Conservation (phyloP, 1,140 invertebrate species). For the Colletes gigas region DNA sequence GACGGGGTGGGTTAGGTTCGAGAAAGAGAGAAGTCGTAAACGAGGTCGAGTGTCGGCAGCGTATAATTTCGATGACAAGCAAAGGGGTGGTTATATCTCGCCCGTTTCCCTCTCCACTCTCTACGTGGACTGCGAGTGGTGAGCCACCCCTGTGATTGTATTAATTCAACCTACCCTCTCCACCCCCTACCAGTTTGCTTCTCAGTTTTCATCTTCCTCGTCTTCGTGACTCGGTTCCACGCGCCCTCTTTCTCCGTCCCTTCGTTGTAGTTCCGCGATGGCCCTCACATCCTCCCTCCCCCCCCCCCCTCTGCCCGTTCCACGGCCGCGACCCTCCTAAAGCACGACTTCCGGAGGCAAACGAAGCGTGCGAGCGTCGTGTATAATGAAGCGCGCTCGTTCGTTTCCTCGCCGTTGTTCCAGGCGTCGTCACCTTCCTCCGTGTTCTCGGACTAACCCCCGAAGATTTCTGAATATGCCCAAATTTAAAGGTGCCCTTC, state of each 20-base stretch:
- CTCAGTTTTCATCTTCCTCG: constrained; percentile 41
- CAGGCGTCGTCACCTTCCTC: constrained; percentile 36
- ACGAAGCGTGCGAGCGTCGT: constrained; percentile 80
- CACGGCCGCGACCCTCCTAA: constrained; percentile 63
- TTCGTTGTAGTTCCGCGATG: constrained; percentile 26
- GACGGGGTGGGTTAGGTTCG: constrained; percentile 3
- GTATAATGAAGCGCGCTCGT: constrained; percentile 81
- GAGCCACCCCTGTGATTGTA: constrained; percentile 68
- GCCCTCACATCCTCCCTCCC: constrained; percentile 18
- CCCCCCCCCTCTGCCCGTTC: not conserved
- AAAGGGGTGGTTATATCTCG: constrained; percentile 59
- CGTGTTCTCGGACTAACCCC: constrained; percentile 15
- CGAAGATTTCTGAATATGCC: constrained; percentile 18
- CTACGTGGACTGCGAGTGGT: constrained; percentile 58
- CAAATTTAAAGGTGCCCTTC: constrained; percentile 19
- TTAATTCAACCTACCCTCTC: constrained; percentile 63
- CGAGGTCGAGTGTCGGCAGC: constrained; percentile 64
- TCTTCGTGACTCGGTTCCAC: not conserved
- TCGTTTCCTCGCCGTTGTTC: constrained; percentile 57
- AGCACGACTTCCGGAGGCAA: constrained; percentile 79
- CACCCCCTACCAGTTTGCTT: constrained; percentile 50
- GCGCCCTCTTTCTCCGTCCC: not conserved
- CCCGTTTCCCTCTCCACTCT: constrained; percentile 16
- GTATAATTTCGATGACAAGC: constrained; percentile 70
- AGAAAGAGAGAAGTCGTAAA: constrained; percentile 57